Evolutionary conservation across 2,888 invertebrate species (phyloP), one percentile per base, ranked within the genome.

Genomic region (Linyphia triangularis): DNA sequence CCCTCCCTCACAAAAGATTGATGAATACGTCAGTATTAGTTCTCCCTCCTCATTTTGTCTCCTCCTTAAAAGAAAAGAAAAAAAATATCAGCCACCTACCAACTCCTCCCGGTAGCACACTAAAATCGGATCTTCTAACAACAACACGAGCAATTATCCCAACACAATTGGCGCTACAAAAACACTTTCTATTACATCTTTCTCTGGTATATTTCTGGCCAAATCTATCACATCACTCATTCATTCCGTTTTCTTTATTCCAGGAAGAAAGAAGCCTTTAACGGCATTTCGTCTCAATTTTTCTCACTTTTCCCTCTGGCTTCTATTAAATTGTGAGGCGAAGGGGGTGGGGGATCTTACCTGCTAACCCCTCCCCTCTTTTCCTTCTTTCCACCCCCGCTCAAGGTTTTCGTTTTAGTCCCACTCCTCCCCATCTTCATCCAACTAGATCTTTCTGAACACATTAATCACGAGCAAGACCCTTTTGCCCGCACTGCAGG

Each of bases 241-340:
- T 19, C 30, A 19, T 28, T 19, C 1, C 37, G 26, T 6, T 28
- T 19, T 19, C 9, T 73, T n/a, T 73, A 28, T 57, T 57, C 51
- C n/a, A 4, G 5, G 16, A 57, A 16, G 26, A 16, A 7, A 13
- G 33, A 61, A 59, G 63, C 43, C 75, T 84, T n/a, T 84, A 75
- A 75, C 84, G 75, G 84, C 67, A 73, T 83, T 73, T 83, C 73
- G 83, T 84, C 84, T 84, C 75, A 84, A 51, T 84, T 84, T 84
- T 84, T 84, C 59, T 70, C 75, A 75, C 75, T 75, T 75, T 84
- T 75, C 37, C 16, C 22, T 59, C n/a, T 37, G 30, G 67, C 72
- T 72, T 61, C 72, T 75, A 84, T 84, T 84, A 84, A 84, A 84
- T 51, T 84, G 16, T 30, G 78, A 51, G 28, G n/a, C n/a, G n/a